phyloP scores from a whole-genome alignment of 2,797 vertebrate genomes.

The Mus minutoides region DNA sequence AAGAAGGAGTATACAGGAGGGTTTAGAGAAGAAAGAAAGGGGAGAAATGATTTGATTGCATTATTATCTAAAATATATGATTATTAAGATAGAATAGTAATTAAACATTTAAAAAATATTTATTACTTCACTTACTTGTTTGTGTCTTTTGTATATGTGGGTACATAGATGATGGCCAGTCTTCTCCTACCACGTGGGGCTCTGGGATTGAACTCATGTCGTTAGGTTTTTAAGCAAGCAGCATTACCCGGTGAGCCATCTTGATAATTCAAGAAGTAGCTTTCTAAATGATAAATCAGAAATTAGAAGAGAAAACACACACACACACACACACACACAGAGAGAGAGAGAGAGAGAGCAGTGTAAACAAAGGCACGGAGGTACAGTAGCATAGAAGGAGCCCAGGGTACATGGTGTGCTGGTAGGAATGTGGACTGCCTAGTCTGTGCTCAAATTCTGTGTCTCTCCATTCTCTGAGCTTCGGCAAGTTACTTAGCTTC shows the following conservation, averaged over 20 bases:
- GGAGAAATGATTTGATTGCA: neutral
- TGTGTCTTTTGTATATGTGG: neutral
- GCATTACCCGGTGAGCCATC: neutral
- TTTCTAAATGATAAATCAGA: neutral
- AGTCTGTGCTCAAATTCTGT: neutral
- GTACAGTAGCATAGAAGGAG: too few species aligned
- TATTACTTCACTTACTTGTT: neutral
- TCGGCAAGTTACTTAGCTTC: neutral
- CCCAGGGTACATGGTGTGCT: neutral
- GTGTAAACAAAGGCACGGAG: neutral
- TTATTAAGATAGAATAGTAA: neutral
- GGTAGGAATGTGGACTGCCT: neutral
- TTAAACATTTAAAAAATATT: neutral
- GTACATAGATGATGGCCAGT: rapidly evolving
- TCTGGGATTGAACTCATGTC: neutral
- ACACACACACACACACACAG: too few species aligned
- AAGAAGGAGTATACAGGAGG: neutral
- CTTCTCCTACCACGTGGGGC: neutral
- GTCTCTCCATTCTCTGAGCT: neutral
- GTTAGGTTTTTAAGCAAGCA: neutral
- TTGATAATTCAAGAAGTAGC: neutral
- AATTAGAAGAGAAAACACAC: neutral
- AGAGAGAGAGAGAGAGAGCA: neutral
- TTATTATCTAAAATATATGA: neutral
- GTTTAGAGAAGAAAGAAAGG: neutral